These are phyloP conservation scores for Suncus etruscus DNA, from an alignment of 2,113 vertebrate genomes.

Conservation along the genomic window DNA sequence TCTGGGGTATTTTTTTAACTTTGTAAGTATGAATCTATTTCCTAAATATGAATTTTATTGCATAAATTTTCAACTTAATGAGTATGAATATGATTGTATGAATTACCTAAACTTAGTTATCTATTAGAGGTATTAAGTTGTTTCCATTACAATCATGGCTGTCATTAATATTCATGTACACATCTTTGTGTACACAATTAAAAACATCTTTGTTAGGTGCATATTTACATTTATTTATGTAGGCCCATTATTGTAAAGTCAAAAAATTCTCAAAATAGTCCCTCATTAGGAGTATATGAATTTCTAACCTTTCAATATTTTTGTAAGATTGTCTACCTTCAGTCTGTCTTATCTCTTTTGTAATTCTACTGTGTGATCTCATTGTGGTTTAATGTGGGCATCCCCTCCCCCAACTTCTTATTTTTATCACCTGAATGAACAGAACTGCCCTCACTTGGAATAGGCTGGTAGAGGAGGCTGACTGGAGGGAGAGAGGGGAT, in stretches of 20 bases:
- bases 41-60: too few relatives aligned
- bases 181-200: neutral
- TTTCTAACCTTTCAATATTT: too few relatives aligned
- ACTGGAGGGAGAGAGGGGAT: too few relatives aligned
- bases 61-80: neutral
- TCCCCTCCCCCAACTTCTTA: too few relatives aligned
- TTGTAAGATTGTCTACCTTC: neutral
- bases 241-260: neutral
- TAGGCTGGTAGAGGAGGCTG: too few relatives aligned
- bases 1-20: conserved; percentile 20
- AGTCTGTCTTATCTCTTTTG: neutral
- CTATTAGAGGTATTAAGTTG: neutral
- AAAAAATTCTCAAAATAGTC: neutral
- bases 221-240: neutral
- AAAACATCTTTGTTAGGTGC: neutral
- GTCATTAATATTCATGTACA: neutral
- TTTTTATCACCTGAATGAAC: too few relatives aligned
- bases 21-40: neutral
- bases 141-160: neutral
- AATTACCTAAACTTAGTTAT: neutral
- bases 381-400: too few relatives aligned
- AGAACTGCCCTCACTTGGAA: too few relatives aligned
- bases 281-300: neutral
- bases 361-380: neutral
- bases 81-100: neutral